These are phyloP conservation scores for Sebastolobus altivelis DNA, from an alignment of 2,797 vertebrate genomes.

Conservation along the genomic window DNA sequence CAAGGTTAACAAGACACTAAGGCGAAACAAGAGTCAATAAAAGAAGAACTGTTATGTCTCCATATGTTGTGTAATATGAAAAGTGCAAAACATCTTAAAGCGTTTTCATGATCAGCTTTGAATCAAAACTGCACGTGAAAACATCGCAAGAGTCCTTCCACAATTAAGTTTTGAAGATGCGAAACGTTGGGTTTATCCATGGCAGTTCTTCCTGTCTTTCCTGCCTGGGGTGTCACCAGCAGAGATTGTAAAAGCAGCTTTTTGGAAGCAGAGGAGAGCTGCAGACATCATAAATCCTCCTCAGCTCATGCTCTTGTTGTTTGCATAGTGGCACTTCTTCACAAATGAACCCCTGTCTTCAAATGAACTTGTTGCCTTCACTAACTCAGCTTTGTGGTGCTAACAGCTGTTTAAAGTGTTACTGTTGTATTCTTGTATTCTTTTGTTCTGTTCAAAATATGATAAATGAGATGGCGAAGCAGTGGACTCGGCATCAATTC, in stretches of 20 bases:
- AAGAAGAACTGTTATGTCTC: not conserved
- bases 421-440: conserved; percentile 23
- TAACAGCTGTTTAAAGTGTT: not conserved
- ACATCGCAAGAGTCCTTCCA: not conserved
- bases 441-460: conserved; percentile 56
- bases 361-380: conserved; percentile 62
- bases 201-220: conserved; percentile 35
- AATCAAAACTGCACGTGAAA: not conserved
- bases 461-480: conserved; percentile 26
- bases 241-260: conserved; percentile 51
- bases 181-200: conserved; percentile 7
- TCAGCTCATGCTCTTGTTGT: conserved; percentile 47
- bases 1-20: not conserved
- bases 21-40: not conserved
- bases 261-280: conserved; percentile 32
- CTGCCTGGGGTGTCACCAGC: conserved; percentile 44
- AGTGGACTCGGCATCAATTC: conserved; percentile 23
- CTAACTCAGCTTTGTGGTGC: conserved; percentile 44
- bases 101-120: not conserved
- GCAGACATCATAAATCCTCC: conserved; percentile 53
- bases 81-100: not conserved
- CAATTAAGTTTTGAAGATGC: not conserved
- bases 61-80: not conserved
- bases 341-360: conserved; percentile 59
- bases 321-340: conserved; percentile 59